A percentile compares a stretch with the other conserved stretches of the same genome.
Evolutionary conservation across 2,797 vertebrate genomes (phyloP).

Genomic region (Megaceryle alcyon): DNA sequence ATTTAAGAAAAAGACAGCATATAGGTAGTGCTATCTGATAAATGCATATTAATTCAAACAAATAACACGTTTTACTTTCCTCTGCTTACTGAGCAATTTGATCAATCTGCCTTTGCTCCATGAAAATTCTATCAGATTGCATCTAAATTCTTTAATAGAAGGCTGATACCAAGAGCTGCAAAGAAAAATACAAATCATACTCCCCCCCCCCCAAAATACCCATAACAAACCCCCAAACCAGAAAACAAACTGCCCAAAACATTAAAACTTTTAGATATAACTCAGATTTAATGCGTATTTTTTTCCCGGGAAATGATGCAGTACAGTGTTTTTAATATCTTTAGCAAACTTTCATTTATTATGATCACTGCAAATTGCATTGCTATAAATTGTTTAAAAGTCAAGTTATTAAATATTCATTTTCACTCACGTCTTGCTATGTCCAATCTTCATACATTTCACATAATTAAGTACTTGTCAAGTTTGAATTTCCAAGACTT

Average conservation of each 20-base stretch:
- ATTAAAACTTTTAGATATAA: not conserved
- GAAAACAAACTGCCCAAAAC: not conserved
- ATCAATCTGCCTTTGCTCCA: slow-evolving; percentile 25
- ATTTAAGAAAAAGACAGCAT: not conserved
- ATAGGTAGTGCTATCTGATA: not conserved
- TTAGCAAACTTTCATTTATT: not conserved
- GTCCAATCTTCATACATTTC: not conserved
- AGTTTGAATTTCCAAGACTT: not conserved
- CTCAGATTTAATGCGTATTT: not conserved
- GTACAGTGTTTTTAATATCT: not conserved
- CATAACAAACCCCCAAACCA: no score
- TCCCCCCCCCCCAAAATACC: no score
- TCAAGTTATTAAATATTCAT: slow-evolving; percentile 20
- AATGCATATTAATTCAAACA: slow-evolving; percentile 45
- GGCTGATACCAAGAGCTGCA: not conserved
- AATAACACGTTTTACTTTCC: slow-evolving; percentile 40
- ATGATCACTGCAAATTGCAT: not conserved
- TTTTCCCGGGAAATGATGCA: not conserved
- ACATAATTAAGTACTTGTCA: not conserved
- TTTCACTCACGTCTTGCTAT: not conserved
- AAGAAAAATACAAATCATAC: not conserved
- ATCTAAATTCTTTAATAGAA: slow-evolving; percentile 22
- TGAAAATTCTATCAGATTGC: slow-evolving; percentile 21
- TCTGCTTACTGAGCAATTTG: not conserved
- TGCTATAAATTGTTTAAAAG: not conserved